Evolutionary conservation across 1,140 invertebrate species (phyloP).

Genomic region (Diprion similis): DNA sequence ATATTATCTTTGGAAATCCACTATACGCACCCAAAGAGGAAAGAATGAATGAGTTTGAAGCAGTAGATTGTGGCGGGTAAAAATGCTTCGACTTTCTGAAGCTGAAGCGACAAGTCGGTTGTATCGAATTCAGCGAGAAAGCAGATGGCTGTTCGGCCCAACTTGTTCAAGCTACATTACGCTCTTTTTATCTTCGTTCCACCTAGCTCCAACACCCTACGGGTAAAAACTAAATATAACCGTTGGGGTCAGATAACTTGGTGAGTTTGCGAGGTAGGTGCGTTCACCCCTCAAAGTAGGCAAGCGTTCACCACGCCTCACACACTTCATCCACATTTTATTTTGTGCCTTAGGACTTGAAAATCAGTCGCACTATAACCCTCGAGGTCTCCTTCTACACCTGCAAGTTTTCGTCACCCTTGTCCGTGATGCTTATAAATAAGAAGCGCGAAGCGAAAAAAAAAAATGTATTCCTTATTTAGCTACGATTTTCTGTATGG

Average conservation of each 20-base stretch:
- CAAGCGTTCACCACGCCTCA: not conserved
- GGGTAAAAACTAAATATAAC: slow-evolving; percentile 11
- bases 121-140: not conserved
- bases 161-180: not conserved
- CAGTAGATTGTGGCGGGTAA: too few species aligned
- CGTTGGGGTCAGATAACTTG: slow-evolving; percentile 8
- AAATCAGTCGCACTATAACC: not conserved
- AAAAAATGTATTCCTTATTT: too few species aligned
- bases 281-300: not conserved
- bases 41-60: too few species aligned
- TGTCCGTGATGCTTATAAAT: too few species aligned
- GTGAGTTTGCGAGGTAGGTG: not conserved
- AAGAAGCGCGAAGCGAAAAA: too few species aligned
- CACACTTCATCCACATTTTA: too few species aligned
- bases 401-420: too few species aligned
- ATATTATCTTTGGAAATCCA: too few species aligned
- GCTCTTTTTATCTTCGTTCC: not conserved
- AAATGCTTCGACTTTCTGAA: too few species aligned
- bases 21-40: too few species aligned
- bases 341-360: not conserved
- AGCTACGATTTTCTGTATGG: too few species aligned
- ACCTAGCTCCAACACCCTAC: not conserved
- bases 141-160: not conserved
- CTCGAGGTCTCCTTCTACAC: not conserved
- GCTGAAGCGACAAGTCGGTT: not conserved